Base-by-base conservation (phyloP, 2,888 invertebrate species). In the Sinhomidia bicolor region DNA sequence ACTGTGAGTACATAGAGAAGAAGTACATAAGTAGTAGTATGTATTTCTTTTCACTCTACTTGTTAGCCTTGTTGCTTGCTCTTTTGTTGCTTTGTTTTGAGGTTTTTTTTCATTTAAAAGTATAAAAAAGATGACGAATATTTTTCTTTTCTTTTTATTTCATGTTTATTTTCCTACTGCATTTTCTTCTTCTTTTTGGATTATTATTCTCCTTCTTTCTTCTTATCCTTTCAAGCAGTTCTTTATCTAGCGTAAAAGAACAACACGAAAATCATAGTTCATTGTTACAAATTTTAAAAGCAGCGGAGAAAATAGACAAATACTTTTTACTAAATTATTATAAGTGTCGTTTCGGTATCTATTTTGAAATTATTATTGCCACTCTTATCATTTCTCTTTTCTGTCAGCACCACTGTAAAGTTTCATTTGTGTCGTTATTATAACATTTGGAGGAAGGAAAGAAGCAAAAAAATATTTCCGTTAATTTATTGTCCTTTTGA, bases 401-500 rank as follows among this genome's bases (percentile, higher is more conserved):
- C 17, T 51, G 9, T 7, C 20, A 5, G 10, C 23, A 60, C 12
- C 23, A 60, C 23, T 26, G 26, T 60, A 23, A 60, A 26, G 26
- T 26, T 60, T 26, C 26, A 26, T 26, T 60, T 20, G 14, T 51
- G 14, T 26, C 26, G 60, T 60, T 26, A 60, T 60, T 60, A 26
- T 26, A 2, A 23, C 26, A 60, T 26, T 26, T 9, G 9, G 26
- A 54, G 23, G 26, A 26, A 5, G 26, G n/a, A n/a, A n/a, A n/a
- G n/a, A n/a, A n/a, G n/a, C n/a, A n/a, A n/a, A 60, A 60, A 60
- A 12, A 60, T 60, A 12, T 23, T 26, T 60, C 26, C 60, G 23
- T 14, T 60, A 60, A 26, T 60, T 62, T 62, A 29, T 62, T 62
- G 32, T 62, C 14, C 54, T 60, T 62, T 29, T 62, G 62, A 62